A percentile compares a stretch with the other conserved stretches of the same genome.
Evolutionary conservation across 2,888 invertebrate species (phyloP).

Genomic region (Agrochola litura): DNA sequence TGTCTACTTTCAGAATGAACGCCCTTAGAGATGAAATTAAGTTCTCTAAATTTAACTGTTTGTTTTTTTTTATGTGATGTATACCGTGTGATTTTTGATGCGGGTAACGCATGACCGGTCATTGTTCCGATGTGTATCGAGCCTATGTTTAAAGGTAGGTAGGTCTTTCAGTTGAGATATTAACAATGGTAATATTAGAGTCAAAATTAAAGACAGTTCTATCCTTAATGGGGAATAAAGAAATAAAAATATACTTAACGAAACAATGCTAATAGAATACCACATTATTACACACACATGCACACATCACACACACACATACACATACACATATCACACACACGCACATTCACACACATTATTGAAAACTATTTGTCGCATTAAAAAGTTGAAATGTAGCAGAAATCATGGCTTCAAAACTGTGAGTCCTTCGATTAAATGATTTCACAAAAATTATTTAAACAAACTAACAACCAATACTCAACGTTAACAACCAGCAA

Average conservation of each 20-base stretch:
- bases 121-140: background rate
- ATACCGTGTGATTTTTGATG: too few relatives aligned
- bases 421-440: slow-evolving; percentile 8
- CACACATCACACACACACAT: too few relatives aligned
- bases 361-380: background rate
- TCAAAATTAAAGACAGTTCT: background rate
- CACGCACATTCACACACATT: too few relatives aligned
- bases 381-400: background rate
- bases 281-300: too few relatives aligned
- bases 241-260: too few relatives aligned
- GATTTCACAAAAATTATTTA: slow-evolving; percentile 16
- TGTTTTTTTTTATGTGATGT: too few relatives aligned
- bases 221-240: background rate
- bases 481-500: background rate
- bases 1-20: too few relatives aligned
- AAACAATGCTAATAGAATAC: background rate
- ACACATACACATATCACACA: too few relatives aligned
- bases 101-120: background rate
- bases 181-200: background rate
- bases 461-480: slow-evolving; percentile 3
- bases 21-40: too few relatives aligned
- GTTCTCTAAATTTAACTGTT: too few relatives aligned
- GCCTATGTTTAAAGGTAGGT: background rate
- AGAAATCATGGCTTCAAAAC: slow-evolving; percentile 7
- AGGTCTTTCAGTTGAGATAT: background rate